Evolutionary conservation across 1,140 invertebrate species (phyloP).

Genomic region (Brachionus calyciflorus): DNA sequence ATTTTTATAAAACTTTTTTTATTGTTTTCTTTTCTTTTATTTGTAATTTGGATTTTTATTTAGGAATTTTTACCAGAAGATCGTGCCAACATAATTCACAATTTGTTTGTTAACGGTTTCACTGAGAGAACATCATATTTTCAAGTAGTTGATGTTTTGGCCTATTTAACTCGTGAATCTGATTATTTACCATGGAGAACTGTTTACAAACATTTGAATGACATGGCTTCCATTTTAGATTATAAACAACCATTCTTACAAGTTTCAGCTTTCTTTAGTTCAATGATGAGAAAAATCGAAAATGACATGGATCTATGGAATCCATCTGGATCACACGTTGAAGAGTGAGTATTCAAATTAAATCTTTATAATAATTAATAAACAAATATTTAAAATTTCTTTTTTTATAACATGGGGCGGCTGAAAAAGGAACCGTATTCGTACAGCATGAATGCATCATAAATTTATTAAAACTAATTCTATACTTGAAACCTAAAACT

Average conservation of each 20-base stretch:
- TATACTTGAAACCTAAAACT: no score
- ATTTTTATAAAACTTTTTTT: background rate
- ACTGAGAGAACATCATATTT: slow-evolving; percentile 40
- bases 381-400: no score
- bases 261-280: slow-evolving; percentile 14
- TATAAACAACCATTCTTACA: slow-evolving; percentile 14
- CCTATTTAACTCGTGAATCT: slow-evolving; percentile 5
- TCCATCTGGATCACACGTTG: background rate
- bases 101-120: slow-evolving; percentile 37
- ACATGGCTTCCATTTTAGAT: slow-evolving; percentile 13
- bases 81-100: slow-evolving; percentile 43
- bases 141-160: slow-evolving; percentile 8
- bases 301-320: slow-evolving; percentile 10
- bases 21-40: background rate
- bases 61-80: slow-evolving; percentile 11
- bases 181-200: slow-evolving; percentile 44
- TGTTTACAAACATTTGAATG: slow-evolving; percentile 23
- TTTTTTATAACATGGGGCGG: no score
- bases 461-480: no score
- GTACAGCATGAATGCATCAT: no score
- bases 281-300: slow-evolving; percentile 31
- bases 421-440: no score
- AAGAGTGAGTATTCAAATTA: slow-evolving; percentile 3
- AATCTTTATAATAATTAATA: no score
- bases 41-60: background rate